phyloP scores from a whole-genome alignment of 1,140 invertebrate genomes.

The Leptinotarsa lineolata region DNA sequence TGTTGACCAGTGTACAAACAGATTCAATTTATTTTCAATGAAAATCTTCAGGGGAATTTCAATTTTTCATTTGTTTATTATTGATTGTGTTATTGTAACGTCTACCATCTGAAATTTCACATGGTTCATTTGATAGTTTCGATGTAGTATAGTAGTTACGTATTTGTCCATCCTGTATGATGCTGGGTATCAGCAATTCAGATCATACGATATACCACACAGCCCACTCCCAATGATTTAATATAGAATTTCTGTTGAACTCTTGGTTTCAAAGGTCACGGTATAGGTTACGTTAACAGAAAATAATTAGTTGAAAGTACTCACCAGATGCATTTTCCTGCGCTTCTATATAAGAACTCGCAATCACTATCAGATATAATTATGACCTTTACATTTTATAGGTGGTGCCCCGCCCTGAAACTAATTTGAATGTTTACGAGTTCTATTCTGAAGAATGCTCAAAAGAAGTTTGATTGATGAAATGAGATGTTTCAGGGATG shows the following conservation, averaged over 20 bases:
- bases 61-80: too few relatives aligned
- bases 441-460: neutral
- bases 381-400: slow-evolving; percentile 6
- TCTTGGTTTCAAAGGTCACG: neutral
- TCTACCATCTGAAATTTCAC: too few relatives aligned
- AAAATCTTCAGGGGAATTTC: too few relatives aligned
- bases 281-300: neutral
- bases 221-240: neutral
- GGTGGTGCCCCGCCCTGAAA: neutral
- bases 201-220: neutral
- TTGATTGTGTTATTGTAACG: too few relatives aligned
- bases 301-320: neutral
- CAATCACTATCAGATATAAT: slow-evolving; percentile 1
- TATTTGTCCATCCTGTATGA: neutral
- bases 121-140: too few relatives aligned
- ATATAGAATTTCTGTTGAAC: neutral
- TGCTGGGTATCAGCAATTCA: neutral
- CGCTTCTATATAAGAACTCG: slow-evolving; percentile 5
- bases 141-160: too few relatives aligned
- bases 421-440: neutral
- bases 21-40: too few relatives aligned
- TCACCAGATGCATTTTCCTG: neutral
- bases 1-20: too few relatives aligned
- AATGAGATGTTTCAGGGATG: neutral
- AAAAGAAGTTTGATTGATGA: neutral